Evolutionary conservation across 2,797 vertebrate genomes (phyloP).

Genomic region (Danio jaintianensis): DNA sequence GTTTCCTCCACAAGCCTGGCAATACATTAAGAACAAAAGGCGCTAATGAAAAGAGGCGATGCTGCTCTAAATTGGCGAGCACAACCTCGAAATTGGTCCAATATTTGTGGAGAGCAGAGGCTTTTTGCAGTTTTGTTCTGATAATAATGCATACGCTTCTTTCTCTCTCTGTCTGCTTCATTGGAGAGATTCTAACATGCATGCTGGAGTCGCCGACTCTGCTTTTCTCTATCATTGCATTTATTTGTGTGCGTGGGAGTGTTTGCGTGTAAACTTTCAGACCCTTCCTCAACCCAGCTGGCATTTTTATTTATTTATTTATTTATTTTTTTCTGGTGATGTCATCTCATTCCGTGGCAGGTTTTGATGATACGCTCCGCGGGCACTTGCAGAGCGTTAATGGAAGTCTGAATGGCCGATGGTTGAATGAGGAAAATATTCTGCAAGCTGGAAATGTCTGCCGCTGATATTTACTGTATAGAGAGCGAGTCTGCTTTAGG

Average conservation of each 20-base stretch:
- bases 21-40: conserved; percentile 38
- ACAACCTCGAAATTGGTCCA: not conserved
- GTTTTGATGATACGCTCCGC: conserved; percentile 44
- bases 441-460: conserved; percentile 14
- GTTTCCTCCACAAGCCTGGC: conserved; percentile 8
- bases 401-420: conserved; percentile 55
- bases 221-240: conserved; percentile 56
- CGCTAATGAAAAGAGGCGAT: conserved; percentile 15
- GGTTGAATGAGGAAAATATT: conserved; percentile 63
- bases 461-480: conserved; percentile 6
- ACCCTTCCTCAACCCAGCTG: not conserved
- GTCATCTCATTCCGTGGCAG: conserved; percentile 58
- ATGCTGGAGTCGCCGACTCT: conserved; percentile 55
- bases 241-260: conserved; percentile 40
- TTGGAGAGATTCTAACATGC: conserved; percentile 70
- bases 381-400: conserved; percentile 52
- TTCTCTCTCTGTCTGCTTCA: conserved; percentile 51
- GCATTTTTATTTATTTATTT: conserved; percentile 8
- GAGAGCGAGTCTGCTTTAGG: conserved; percentile 4
- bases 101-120: conserved; percentile 56
- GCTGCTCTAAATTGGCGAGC: conserved; percentile 13
- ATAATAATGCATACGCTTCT: conserved; percentile 40
- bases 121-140: conserved; percentile 72
- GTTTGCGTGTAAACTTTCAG: conserved; percentile 42
- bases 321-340: conserved; percentile 46